Evolutionary conservation across 2,888 invertebrate species (phyloP), one percentile per base, ranked within the genome.

Genomic region (Drosophila maculinotata): DNA sequence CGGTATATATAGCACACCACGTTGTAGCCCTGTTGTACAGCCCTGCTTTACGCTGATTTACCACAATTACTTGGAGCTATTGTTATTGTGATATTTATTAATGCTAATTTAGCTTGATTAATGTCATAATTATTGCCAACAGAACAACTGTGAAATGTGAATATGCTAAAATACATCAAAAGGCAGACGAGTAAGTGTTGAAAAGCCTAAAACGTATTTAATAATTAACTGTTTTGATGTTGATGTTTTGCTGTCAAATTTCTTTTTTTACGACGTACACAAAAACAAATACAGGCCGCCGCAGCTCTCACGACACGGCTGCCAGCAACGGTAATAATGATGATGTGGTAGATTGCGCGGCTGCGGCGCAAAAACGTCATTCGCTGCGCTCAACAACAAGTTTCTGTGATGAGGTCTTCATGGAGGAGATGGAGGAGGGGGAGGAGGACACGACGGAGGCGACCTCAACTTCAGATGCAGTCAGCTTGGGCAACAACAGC

Each of bases 351-450:
- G 76, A 72, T 56, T 62, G 67, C 39, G 69, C 54, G 45, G 48
- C 67, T 49, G 63, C 65, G 52, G 71, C 73, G 45, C 75, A 54
- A 59, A 90, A 90, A 66, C 87, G 90, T 35, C 76, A 89, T 70
- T 90, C 90, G 44, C 64, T 90, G 56, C 87, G 89, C 30, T 90
- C 90, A 7, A 88, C 90, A 67, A 89, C 90, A 48, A 90, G 90
- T 73, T 90, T 90, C 76, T 90, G 89, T 60, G 90, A 90, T 82
- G 90, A 90, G 69, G 66, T 89, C 38, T 85, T 85, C 47, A 76
- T 89, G 64, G 89, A 89, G 58, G 89, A 89, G 58, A n/a, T n/a
- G n/a, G 82, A 87, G 45, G 62, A 74, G 25, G 51, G 63, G 56
- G 53, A 47, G 41, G 53, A 56, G 26, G 54, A 23, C 12, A 39